Conservation (phyloP, 2,888 invertebrate genomes). For the Stenichneumon culpator region DNA sequence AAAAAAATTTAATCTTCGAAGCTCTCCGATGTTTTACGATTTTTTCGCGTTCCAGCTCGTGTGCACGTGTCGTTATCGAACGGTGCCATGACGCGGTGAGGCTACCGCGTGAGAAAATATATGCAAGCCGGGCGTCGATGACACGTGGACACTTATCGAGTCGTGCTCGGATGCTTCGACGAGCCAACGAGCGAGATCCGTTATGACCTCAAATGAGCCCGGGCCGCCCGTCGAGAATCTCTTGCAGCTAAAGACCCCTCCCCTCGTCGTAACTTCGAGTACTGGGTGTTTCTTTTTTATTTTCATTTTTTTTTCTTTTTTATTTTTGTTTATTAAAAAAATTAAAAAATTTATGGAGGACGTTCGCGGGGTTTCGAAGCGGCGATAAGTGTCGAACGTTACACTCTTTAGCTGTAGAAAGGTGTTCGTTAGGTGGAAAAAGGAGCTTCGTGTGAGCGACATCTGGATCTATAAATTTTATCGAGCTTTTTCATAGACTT, state of each 20-base stretch:
- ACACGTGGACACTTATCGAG: slow-evolving; percentile 67
- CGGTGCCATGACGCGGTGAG: neutral
- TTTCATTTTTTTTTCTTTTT: neutral
- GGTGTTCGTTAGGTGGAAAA: neutral
- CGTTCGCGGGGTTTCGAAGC: slow-evolving; percentile 30
- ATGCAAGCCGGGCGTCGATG: slow-evolving; percentile 63
- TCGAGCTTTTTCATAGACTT: neutral
- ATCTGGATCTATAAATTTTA: neutral
- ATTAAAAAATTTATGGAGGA: slow-evolving; percentile 27
- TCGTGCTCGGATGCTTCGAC: slow-evolving; percentile 53
- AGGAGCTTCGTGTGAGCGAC: neutral
- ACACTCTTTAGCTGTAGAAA: neutral
- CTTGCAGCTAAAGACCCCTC: slow-evolving; percentile 20
- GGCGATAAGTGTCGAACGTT: neutral
- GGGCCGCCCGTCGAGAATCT: slow-evolving; percentile 42
- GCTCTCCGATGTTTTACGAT: neutral
- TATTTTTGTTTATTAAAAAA: no score
- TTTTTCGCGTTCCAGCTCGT: neutral
- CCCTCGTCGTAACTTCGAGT: slow-evolving; percentile 18
- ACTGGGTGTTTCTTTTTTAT: slow-evolving; percentile 1
- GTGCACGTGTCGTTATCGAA: slow-evolving; percentile 5
- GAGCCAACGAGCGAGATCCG: slow-evolving; percentile 58
- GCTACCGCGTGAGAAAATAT: slow-evolving; percentile 17
- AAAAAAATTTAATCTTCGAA: neutral
- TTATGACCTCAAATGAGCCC: slow-evolving; percentile 65